Evolutionary conservation across 2,113 vertebrate genomes (phyloP).

Genomic region (Dolichallabes microphthalmus): DNA sequence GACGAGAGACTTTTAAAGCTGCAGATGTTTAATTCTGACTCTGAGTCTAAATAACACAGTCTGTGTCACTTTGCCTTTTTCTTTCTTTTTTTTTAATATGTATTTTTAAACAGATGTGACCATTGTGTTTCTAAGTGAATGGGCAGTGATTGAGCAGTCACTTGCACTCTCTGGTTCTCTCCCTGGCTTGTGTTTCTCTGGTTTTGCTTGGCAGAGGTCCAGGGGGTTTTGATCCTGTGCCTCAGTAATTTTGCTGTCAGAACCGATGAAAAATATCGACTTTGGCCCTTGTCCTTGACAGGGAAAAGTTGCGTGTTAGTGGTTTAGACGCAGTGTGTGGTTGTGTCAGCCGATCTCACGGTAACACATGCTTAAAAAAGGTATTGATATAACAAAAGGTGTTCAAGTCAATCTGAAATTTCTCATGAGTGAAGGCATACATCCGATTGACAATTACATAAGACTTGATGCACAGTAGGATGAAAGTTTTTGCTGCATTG

Average conservation of each 20-base stretch:
- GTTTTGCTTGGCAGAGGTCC: slow-evolving; percentile 7
- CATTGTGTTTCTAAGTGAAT: background rate
- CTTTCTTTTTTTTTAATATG: background rate
- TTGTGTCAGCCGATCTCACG: background rate
- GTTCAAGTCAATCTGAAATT: no score
- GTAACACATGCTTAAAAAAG: background rate
- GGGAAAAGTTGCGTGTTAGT: slow-evolving; percentile 9
- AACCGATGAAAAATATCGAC: slow-evolving; percentile 23
- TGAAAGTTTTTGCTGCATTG: no score
- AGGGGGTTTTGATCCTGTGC: slow-evolving; percentile 10
- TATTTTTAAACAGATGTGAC: slow-evolving; percentile 8
- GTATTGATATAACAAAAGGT: background rate
- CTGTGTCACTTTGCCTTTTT: slow-evolving; percentile 11
- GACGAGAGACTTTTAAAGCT: background rate
- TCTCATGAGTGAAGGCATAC: no score
- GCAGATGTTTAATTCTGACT: background rate
- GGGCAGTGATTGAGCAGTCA: background rate
- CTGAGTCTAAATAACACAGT: background rate
- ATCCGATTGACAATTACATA: no score
- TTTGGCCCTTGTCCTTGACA: slow-evolving; percentile 37
- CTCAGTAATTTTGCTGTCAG: slow-evolving; percentile 18
- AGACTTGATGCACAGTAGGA: no score
- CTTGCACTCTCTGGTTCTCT: background rate
- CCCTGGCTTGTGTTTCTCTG: background rate
- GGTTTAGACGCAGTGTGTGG: slow-evolving; percentile 4